Base-by-base conservation (phyloP, 2,113 vertebrate species). In the Herpetotheres cachinnans region DNA sequence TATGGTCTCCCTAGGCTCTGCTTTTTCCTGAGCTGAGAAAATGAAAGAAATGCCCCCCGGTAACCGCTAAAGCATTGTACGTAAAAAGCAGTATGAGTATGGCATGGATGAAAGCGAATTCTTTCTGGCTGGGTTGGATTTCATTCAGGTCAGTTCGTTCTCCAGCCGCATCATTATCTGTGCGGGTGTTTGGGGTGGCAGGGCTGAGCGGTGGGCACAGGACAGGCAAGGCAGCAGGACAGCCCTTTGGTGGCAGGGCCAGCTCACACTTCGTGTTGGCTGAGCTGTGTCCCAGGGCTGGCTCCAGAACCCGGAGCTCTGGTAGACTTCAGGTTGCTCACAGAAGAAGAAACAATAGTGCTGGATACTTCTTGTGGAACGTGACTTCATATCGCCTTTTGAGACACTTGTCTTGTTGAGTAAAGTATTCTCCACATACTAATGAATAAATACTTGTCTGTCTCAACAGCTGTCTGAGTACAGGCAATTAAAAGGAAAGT, bases 191-290 rank as follows among this genome's bases (percentile, higher is more conserved):
- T 0, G 9, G 8, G 22, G 69, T 24, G 8, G 55, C 52, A 50
- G 38, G 46, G 58, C 56, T 46, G 36, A 46, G 56, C 4, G 49
- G n/a, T 4, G 21, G 47, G 56, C 6, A 1, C 8, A 29, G 62
- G 52, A 32, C 14, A 11, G 10, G n/a, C 10, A 0, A 19, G n/a
- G 32, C n/a, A 40, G 7, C 59, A 36, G 36, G 36, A 6, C 49
- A n/a, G 42, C 20, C 50, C 16, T 32, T 27, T 13, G 70, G 52
- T 46, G 46, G n/a, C 67, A 34, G 29, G 42, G 30, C 21, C 1
- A 1, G 9, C 6, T 22, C 6, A 6, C 0, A 1, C 47, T 25
- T 59, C 1, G 1, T 13, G 29, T 6, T 7, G 11, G 5, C n/a
- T 15, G 44, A 69, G 65, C 66, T 17, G 34, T 47, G 65, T 20